Evolutionary conservation across 2,113 vertebrate species (phyloP), one percentile per base, ranked within the genome.

Genomic region (Motacilla alba): DNA sequence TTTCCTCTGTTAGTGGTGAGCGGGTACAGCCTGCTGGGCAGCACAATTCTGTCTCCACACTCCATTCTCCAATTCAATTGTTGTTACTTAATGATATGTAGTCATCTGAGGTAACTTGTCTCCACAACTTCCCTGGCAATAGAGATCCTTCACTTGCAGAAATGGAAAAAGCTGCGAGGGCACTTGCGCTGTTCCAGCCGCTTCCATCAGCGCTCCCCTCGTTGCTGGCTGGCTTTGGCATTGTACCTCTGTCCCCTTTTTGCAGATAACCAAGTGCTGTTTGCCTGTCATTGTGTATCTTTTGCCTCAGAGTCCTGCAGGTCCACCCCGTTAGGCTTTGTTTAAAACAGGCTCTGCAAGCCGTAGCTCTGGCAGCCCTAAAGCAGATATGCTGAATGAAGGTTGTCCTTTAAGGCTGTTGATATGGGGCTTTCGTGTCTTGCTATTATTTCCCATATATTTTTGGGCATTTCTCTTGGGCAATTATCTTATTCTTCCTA

Each of bases 351-450:
- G 18, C 46, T 89, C 67, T 87, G 67, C 69, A 78, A 88, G 30
- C 56, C 24, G 2, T 56, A 24, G 82, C 52, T 83, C 39, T 22
- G 24, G 85, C 88, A 88, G 78, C 78, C 64, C 72, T 95, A n/a
- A 90, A 93, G 94, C 94, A 96, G 79, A 90, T 64, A 60, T 1
- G 6, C 72, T 90, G 52, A 95, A 83, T 83, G 59, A 49, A 90
- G 83, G 91, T 89, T 94, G 87, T 84, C 80, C 59, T 94, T 88
- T 83, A 79, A 60, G 90, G 41, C 69, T 73, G 18, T 87, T 86
- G 89, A 53, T 83, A 78, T 1, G 20, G 33, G 33, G 41, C 75
- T 90, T 69, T 68, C 37, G 35, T 52, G 81, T 86, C 55, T 94
- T 66, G 58, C 63, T 95, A 6, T 37, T 64, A 49, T 90, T 89